Base-by-base conservation (phyloP, 2,888 invertebrate species). In the Oligia strigilis region DNA sequence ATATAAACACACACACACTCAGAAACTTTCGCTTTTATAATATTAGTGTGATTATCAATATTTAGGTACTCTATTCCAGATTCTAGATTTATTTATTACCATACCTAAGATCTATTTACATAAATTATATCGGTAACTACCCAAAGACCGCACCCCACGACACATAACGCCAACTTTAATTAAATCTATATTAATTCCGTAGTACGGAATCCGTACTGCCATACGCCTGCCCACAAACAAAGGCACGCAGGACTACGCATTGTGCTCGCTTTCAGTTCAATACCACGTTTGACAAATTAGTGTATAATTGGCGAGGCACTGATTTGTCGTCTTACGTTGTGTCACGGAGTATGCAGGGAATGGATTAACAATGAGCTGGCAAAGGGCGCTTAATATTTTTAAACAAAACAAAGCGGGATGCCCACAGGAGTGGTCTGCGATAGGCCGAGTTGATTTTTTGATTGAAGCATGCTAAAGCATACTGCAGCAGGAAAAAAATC, bases 261-360 rank as follows among this genome's bases (percentile, higher is more conserved):
- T 84, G 84, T 86, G 66, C 60, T 65, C 29, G 81, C 75, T 60
- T 60, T 72, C 43, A n/a, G 46, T 58, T 74, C 72, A 64, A 67
- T 62, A 70, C 72, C 74, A 36, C 84, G 84, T 77, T 75, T 72
- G 87, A 85, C 84, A 75, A 85, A 85, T 85, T 84, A 84, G 62
- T 80, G 75, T 72, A 70, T 85, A 87, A 85, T 85, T 87, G 85
- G 73, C 69, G n/a, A 49, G 40, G 67, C 46, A 75, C 60, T 70
- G 86, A 86, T 86, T 82, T 78, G 60, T n/a, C 11, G 75, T 46
- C 49, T 14, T 62, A 43, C 55, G n/a, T 40, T 17, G 6, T 72
- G 58, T 2, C 65, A 29, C 62, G 3, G 83, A 86, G 67, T 78
- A 78, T 17, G 11, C 6, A 49, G 17, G 0, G 8, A 40, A 78